Evolutionary conservation across 1,140 invertebrate genomes (phyloP).

Genomic region (Philopotamus ludificatus): DNA sequence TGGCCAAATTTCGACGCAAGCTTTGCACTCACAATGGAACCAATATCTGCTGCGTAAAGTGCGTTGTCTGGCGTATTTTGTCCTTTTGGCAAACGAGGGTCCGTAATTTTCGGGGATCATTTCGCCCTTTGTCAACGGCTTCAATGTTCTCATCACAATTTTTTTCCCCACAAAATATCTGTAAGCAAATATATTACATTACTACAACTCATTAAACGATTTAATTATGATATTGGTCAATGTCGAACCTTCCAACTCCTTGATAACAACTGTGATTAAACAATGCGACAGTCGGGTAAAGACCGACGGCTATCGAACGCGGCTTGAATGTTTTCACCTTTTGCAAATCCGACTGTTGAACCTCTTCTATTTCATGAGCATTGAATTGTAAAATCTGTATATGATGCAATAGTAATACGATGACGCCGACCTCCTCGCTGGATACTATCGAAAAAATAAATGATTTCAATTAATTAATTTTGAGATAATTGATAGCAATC

Average conservation of each 20-base stretch:
- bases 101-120: slow-evolving; percentile 73
- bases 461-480: too few relatives aligned
- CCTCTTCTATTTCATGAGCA: slow-evolving; percentile 71
- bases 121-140: slow-evolving; percentile 57
- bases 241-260: slow-evolving; percentile 64
- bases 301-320: slow-evolving; percentile 60
- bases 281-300: slow-evolving; percentile 67
- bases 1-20: slow-evolving; percentile 69
- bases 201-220: neutral
- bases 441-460: too few relatives aligned
- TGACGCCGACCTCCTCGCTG: neutral
- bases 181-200: slow-evolving; percentile 33
- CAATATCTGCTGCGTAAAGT: slow-evolving; percentile 65
- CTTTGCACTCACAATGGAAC: slow-evolving; percentile 66
- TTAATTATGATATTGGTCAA: slow-evolving; percentile 2
- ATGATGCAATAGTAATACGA: slow-evolving; percentile 58
- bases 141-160: slow-evolving; percentile 62
- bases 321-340: neutral
- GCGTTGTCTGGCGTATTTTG: slow-evolving; percentile 54
- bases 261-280: slow-evolving; percentile 78
- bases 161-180: slow-evolving; percentile 66
- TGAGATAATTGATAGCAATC: too few relatives aligned
- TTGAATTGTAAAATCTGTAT: slow-evolving; percentile 74
- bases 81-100: slow-evolving; percentile 62
- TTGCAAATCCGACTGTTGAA: slow-evolving; percentile 45